Evolutionary conservation across 2,888 invertebrate species (phyloP).

Genomic region (Nymphalis urticae): DNA sequence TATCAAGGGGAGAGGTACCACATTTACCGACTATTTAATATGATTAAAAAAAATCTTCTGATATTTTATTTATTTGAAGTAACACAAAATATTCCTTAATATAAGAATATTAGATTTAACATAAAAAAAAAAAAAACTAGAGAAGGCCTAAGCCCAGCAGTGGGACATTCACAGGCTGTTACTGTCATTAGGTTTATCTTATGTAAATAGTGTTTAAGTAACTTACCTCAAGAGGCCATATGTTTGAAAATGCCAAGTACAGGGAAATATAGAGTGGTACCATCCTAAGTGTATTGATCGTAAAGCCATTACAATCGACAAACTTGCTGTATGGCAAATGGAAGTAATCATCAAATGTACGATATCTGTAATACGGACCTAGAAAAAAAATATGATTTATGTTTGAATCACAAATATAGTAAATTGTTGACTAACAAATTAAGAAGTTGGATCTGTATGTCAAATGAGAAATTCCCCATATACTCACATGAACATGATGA

Average conservation of each 20-base stretch:
- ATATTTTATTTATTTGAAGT: too few species aligned
- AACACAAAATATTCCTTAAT: too few species aligned
- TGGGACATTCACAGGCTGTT: too few species aligned
- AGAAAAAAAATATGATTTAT: slow-evolving; percentile 48
- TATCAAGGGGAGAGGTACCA: too few species aligned
- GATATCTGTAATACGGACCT: slow-evolving; percentile 97
- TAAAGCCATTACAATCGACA: slow-evolving; percentile 82
- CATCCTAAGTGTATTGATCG: slow-evolving; percentile 84
- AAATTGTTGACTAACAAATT: neutral
- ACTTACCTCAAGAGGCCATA: slow-evolving; percentile 89
- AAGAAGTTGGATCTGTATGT: too few species aligned
- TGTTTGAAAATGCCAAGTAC: slow-evolving; percentile 84
- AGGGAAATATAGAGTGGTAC: slow-evolving; percentile 85
- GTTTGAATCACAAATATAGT: neutral
- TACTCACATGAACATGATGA: too few species aligned
- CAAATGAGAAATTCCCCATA: too few species aligned
- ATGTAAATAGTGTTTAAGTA: neutral
- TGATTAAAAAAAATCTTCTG: too few species aligned
- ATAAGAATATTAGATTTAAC: too few species aligned
- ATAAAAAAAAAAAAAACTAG: too few species aligned
- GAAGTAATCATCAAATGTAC: slow-evolving; percentile 91
- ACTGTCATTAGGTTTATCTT: neutral
- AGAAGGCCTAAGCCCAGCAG: too few species aligned
- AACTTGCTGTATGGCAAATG: slow-evolving; percentile 84
- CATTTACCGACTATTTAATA: too few species aligned